These are phyloP conservation scores for Paralichthys olivaceus DNA, from an alignment of 2,113 vertebrate species.

Conservation along the genomic window DNA sequence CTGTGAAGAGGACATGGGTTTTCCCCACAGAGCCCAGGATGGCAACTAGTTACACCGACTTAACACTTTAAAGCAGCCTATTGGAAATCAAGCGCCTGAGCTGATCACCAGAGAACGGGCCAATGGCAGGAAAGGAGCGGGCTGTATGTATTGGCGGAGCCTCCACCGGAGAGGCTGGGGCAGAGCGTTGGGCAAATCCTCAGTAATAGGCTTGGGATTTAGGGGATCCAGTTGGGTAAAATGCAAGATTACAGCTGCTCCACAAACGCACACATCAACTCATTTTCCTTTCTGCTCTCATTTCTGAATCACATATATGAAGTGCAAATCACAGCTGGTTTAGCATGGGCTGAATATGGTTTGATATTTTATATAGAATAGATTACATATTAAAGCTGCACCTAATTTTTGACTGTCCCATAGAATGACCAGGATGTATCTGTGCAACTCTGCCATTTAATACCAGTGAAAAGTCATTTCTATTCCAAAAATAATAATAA, in stretches of 20 bases:
- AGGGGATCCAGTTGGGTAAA: constrained; percentile 74
- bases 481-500: neutral
- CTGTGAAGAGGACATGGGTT: constrained; percentile 11
- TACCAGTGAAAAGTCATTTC: neutral
- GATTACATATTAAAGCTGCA: too few relatives aligned
- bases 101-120: constrained; percentile 40
- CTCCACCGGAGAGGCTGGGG: constrained; percentile 61
- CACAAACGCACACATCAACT: constrained; percentile 52
- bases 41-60: constrained; percentile 53
- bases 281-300: constrained; percentile 48
- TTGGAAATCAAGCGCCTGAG: constrained; percentile 29
- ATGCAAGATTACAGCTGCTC: constrained; percentile 73
- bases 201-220: constrained; percentile 82
- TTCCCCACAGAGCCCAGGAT: constrained; percentile 44
- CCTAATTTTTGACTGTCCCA: neutral
- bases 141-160: constrained; percentile 17
- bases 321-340: neutral
- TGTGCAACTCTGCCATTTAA: neutral
- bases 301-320: neutral
- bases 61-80: constrained; percentile 59
- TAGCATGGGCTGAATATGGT: neutral
- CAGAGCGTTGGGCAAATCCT: constrained; percentile 74
- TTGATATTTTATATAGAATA: neutral
- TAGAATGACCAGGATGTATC: neutral
- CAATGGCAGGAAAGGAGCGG: constrained; percentile 57